These are phyloP conservation scores for Catostylus mosaicus DNA, from an alignment of 30 jellyfish, hydroid and myxozoan species.

Conservation along the genomic window DNA sequence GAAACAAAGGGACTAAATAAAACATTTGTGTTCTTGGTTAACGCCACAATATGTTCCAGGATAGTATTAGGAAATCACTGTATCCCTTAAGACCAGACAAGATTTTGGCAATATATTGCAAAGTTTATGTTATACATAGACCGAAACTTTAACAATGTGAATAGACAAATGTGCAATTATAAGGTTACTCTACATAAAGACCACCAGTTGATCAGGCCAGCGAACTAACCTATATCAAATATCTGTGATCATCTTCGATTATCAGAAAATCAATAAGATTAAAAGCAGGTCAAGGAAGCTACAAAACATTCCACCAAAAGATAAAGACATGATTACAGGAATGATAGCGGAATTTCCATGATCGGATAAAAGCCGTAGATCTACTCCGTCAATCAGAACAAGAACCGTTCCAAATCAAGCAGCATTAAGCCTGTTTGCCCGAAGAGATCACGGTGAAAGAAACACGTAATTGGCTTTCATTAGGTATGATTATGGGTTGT, in stretches of 20 bases:
- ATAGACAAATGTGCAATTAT: too few species aligned
- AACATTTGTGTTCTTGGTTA: too few species aligned
- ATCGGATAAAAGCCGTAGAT: neutral
- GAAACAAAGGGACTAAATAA: too few species aligned
- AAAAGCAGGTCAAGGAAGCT: neutral
- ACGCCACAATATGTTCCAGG: too few species aligned
- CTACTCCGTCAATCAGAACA: neutral
- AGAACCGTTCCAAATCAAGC: neutral
- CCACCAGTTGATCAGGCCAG: neutral
- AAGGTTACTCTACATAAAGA: too few species aligned
- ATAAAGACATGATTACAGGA: neutral
- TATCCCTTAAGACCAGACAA: too few species aligned
- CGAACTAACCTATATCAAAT: neutral
- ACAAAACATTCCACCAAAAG: neutral
- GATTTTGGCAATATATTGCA: too few species aligned
- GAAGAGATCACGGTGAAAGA: neutral
- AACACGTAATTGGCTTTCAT: neutral
- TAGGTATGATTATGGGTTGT: neutral
- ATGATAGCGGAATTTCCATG: neutral
- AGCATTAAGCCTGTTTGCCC: neutral
- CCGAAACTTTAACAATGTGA: too few species aligned
- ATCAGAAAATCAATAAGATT: neutral
- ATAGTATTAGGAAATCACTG: too few species aligned
- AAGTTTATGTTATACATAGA: too few species aligned
- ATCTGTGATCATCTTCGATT: neutral